Conservation (phyloP, 2,113 vertebrate genomes). For the Nerophis ophidion region DNA sequence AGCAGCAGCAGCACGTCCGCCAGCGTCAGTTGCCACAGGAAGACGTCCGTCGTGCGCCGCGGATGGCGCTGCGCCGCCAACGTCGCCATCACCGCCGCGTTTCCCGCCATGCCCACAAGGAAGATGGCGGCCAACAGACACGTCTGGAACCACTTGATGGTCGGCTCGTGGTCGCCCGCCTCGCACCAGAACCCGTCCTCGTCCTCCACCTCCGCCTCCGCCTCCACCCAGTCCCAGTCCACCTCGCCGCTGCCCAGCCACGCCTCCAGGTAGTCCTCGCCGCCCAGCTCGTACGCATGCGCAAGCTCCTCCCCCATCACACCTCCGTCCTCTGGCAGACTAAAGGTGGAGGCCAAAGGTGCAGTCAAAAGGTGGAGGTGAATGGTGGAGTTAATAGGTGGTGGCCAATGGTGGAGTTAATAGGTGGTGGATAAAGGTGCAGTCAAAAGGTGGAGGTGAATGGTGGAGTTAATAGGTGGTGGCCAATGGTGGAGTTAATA, state of each 20-base stretch:
- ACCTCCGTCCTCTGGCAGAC: neutral
- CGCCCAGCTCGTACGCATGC: neutral
- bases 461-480: no score
- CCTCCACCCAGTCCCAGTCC: neutral
- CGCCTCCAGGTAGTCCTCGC: neutral
- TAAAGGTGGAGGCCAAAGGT: no score
- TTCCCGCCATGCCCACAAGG: conserved; percentile 75
- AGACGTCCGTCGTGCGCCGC: conserved; percentile 78
- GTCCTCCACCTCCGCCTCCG: accelerated
- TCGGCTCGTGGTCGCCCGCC: conserved; percentile 48
- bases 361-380: no score
- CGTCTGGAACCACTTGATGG: conserved; percentile 73
- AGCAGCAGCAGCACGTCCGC: conserved; percentile 85
- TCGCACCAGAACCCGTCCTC: conserved; percentile 61
- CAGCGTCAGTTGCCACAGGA: conserved; percentile 83
- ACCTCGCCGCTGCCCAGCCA: accelerated
- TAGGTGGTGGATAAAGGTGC: no score
- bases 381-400: no score
- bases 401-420: no score
- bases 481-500: no score
- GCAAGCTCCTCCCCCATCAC: neutral
- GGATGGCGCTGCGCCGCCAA: conserved; percentile 70
- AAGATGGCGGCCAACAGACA: conserved; percentile 73
- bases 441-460: no score
- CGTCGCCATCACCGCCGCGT: conserved; percentile 83